Evolutionary conservation across 2,888 invertebrate genomes (phyloP).

Genomic region (Tetheella fluctuosa): DNA sequence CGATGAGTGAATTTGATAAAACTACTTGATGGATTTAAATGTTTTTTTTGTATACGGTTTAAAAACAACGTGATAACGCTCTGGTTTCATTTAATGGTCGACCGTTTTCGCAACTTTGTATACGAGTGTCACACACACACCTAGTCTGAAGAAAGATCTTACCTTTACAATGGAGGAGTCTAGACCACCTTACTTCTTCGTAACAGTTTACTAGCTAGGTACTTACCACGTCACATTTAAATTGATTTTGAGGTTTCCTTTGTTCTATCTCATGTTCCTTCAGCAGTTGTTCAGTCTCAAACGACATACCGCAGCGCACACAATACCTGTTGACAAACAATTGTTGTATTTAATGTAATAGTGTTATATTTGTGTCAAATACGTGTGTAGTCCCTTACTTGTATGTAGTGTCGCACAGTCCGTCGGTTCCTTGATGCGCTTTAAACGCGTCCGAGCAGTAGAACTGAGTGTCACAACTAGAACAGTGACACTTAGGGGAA

Average conservation of each 20-base stretch:
- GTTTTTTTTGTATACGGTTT: no score
- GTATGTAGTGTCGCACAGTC: not conserved
- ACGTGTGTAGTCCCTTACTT: constrained; percentile 1
- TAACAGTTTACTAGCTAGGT: no score
- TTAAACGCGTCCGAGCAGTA: not conserved
- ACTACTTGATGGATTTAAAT: no score
- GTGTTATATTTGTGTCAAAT: not conserved
- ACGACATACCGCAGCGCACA: not conserved
- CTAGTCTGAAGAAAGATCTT: no score
- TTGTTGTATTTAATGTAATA: no score
- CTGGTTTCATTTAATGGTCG: no score
- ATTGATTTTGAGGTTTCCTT: not conserved
- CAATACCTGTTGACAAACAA: not conserved
- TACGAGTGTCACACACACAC: no score
- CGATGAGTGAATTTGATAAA: no score
- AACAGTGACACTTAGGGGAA: not conserved
- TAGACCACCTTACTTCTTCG: no score
- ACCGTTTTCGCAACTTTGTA: no score
- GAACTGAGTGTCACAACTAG: not conserved
- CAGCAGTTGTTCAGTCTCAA: not conserved
- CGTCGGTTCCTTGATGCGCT: not conserved
- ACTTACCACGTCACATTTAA: not conserved
- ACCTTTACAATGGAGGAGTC: no score
- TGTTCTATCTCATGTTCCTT: not conserved
- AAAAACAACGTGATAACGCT: no score